phyloP scores from a whole-genome alignment of 1,140 invertebrate species.

The Palaemon carinicauda region DNA sequence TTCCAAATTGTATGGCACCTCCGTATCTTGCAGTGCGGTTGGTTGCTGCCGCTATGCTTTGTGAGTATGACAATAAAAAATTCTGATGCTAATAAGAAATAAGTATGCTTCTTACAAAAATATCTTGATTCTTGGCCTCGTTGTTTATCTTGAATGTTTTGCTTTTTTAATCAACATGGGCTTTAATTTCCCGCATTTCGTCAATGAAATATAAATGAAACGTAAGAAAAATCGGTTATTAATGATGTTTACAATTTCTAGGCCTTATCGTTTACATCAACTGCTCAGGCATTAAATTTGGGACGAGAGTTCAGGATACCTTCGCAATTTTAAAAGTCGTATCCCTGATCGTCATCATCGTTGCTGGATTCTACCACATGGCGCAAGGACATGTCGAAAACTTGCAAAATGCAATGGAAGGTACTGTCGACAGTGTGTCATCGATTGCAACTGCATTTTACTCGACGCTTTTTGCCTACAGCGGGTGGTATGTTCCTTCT shows the following conservation, averaged over 20 bases:
- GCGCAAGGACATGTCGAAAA: conserved; percentile 67
- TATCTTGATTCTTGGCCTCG: not conserved
- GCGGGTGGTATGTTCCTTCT: conserved; percentile 64
- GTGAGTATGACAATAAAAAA: not conserved
- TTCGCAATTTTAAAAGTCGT: conserved; percentile 82
- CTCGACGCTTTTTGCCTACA: conserved; percentile 71
- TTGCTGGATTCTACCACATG: conserved; percentile 76
- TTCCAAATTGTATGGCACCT: conserved; percentile 58
- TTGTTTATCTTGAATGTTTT: too few relatives aligned
- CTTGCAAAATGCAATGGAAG: conserved; percentile 62
- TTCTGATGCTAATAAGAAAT: too few relatives aligned
- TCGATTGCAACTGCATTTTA: conserved; percentile 72
- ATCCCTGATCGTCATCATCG: conserved; percentile 87
- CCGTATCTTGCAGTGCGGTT: conserved; percentile 55
- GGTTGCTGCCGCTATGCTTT: conserved; percentile 47
- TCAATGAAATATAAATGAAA: too few relatives aligned
- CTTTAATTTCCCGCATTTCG: too few relatives aligned
- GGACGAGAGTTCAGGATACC: conserved; percentile 88
- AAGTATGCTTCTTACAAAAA: not conserved
- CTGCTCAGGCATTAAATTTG: conserved; percentile 94
- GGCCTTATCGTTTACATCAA: conserved; percentile 94
- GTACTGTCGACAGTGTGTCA: conserved; percentile 61
- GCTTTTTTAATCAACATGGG: too few relatives aligned
- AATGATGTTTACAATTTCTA: conserved; percentile 65
- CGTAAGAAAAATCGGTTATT: too few relatives aligned